Conservation (phyloP, 1,140 invertebrate genomes). For the Leptopilina clavipes region DNA sequence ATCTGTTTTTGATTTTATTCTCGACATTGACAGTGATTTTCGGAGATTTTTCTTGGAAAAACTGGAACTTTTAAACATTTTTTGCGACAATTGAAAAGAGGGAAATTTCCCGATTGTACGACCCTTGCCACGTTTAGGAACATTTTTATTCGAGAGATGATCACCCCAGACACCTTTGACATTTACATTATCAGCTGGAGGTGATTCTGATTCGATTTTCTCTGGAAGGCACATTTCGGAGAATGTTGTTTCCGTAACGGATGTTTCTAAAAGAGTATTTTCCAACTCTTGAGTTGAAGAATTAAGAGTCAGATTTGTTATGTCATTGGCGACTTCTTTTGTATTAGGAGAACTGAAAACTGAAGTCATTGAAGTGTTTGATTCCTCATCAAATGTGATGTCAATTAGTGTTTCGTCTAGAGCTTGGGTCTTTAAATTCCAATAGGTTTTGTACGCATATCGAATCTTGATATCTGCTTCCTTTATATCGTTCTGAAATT, state of each 20-base stretch:
- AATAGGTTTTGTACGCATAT: slow-evolving; percentile 88
- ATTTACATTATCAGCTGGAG: slow-evolving; percentile 54
- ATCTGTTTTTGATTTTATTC: slow-evolving; percentile 53
- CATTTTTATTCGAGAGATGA: slow-evolving; percentile 74
- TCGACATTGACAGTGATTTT: slow-evolving; percentile 77
- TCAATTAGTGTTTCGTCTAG: slow-evolving; percentile 82
- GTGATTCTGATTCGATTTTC: slow-evolving; percentile 37
- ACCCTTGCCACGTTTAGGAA: slow-evolving; percentile 56
- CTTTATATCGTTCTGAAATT: slow-evolving; percentile 83
- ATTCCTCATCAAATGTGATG: slow-evolving; percentile 62
- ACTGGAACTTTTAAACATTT: slow-evolving; percentile 81
- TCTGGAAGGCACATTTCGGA: slow-evolving; percentile 55
- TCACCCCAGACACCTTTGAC: slow-evolving; percentile 76
- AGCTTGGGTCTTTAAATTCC: slow-evolving; percentile 83
- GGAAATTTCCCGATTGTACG: slow-evolving; percentile 66
- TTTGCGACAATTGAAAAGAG: slow-evolving; percentile 78
- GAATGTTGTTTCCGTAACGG: not conserved
- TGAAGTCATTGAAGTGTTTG: slow-evolving; percentile 52
- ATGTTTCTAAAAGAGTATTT: slow-evolving; percentile 43
- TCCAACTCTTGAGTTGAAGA: slow-evolving; percentile 8
- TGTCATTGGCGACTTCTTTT: slow-evolving; percentile 31
- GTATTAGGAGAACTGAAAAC: slow-evolving; percentile 21
- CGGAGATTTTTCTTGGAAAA: slow-evolving; percentile 85
- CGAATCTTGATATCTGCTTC: slow-evolving; percentile 82
- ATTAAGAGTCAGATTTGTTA: not conserved